These are phyloP conservation scores for Nanorana parkeri DNA, from an alignment of 2,113 vertebrate species.

Conservation along the genomic window DNA sequence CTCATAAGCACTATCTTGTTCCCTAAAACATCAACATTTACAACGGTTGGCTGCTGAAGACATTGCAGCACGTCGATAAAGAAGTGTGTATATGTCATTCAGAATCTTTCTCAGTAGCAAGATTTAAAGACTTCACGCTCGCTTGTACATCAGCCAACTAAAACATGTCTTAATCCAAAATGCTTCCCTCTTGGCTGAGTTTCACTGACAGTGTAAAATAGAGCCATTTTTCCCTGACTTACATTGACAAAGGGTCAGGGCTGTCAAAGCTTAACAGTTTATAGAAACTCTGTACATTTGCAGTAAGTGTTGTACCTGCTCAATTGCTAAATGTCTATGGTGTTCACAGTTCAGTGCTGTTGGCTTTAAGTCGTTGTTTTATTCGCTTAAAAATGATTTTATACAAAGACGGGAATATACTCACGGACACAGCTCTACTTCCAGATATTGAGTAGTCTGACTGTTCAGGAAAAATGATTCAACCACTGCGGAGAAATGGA, in stretches of 20 bases:
- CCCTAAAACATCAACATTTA: conserved; percentile 54
- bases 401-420: conserved; percentile 55
- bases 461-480: conserved; percentile 62
- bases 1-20: conserved; percentile 39
- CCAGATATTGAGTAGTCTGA: conserved; percentile 46
- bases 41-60: conserved; percentile 51
- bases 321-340: conserved; percentile 56
- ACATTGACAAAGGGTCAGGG: conserved; percentile 57
- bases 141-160: conserved; percentile 58
- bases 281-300: conserved; percentile 55
- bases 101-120: conserved; percentile 53
- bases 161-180: conserved; percentile 58
- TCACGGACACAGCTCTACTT: conserved; percentile 60
- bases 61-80: conserved; percentile 47
- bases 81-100: conserved; percentile 58
- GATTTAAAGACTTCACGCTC: conserved; percentile 58
- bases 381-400: conserved; percentile 52
- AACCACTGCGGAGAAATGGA: conserved; percentile 55
- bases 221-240: conserved; percentile 55
- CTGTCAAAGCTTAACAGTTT: conserved; percentile 58
- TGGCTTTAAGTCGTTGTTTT: conserved; percentile 50
- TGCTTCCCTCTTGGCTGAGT: conserved; percentile 57
- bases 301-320: conserved; percentile 56
- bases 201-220: conserved; percentile 59
- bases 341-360: conserved; percentile 56